phyloP scores from a whole-genome alignment of 1,140 invertebrate genomes.

The Ips nitidus region DNA sequence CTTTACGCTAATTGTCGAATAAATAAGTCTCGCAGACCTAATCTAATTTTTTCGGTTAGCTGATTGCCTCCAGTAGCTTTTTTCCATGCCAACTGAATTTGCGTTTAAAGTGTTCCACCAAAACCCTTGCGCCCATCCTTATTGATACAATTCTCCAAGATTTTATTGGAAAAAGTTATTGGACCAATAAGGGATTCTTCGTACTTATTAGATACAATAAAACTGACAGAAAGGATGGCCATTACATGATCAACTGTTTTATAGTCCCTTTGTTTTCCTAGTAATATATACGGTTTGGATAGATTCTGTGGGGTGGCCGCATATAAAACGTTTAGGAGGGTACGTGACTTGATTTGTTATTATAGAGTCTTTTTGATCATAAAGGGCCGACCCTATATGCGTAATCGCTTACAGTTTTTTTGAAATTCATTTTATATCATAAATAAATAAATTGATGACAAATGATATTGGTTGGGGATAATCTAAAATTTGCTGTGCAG shows the following conservation, averaged over 20 bases:
- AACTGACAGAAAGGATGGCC: slow-evolving; percentile 28
- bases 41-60: slow-evolving; percentile 37
- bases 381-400: too few relatives aligned
- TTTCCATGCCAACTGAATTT: too few relatives aligned
- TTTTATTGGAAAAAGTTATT: slow-evolving; percentile 27
- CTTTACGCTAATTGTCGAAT: slow-evolving; percentile 42
- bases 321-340: slow-evolving; percentile 11
- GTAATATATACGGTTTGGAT: slow-evolving; percentile 21
- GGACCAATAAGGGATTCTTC: slow-evolving; percentile 23
- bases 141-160: slow-evolving; percentile 21
- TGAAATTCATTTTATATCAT: too few relatives aligned
- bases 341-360: slow-evolving; percentile 24
- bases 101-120: too few relatives aligned
- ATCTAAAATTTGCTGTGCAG: too few relatives aligned
- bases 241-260: slow-evolving; percentile 38
- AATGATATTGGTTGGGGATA: too few relatives aligned
- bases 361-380: background rate
- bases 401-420: too few relatives aligned
- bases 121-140: slow-evolving; percentile 17
- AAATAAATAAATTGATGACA: too few relatives aligned
- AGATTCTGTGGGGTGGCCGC: slow-evolving; percentile 9
- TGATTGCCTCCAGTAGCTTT: slow-evolving; percentile 17
- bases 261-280: slow-evolving; percentile 24
- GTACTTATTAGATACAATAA: slow-evolving; percentile 33
- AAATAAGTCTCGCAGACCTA: slow-evolving; percentile 33